A percentile compares a stretch with the other conserved stretches of the same genome.
phyloP scores from a whole-genome alignment of 2,888 invertebrate genomes.

The Drosophila robusta region DNA sequence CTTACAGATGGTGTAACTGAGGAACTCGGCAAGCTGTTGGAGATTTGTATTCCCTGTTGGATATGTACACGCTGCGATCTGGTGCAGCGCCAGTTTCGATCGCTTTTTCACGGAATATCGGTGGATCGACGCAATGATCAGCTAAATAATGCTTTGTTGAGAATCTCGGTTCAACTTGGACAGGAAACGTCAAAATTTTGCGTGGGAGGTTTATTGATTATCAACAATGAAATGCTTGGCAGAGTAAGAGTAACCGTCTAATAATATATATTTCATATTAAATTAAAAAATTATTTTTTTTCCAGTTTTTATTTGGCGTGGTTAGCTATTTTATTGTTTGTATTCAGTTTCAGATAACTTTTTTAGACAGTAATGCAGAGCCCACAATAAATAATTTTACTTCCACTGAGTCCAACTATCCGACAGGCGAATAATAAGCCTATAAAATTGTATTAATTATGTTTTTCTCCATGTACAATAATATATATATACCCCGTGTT shows the following conservation, averaged over 20 bases:
- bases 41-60: conserved; percentile 46
- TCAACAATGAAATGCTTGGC: conserved; percentile 60
- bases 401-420: too few species aligned
- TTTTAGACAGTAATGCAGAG: too few species aligned
- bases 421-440: too few species aligned
- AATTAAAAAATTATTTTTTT: background rate
- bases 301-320: background rate
- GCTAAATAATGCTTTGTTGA: conserved; percentile 41
- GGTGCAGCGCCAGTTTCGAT: conserved; percentile 38
- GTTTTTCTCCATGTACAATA: too few species aligned
- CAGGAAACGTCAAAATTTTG: conserved; percentile 53
- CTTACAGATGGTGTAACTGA: conserved; percentile 2
- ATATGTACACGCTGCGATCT: conserved; percentile 58
- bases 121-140: conserved; percentile 41
- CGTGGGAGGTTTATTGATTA: conserved; percentile 51
- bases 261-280: background rate
- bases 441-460: too few species aligned
- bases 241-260: conserved; percentile 36
- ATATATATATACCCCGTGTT: too few species aligned
- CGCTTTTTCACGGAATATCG: conserved; percentile 31
- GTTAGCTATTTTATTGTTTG: too few species aligned
- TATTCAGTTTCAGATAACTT: background rate
- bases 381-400: too few species aligned
- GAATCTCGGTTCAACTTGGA: conserved; percentile 52
- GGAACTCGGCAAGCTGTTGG: conserved; percentile 22